phyloP scores from a whole-genome alignment of 2,113 vertebrate species.

The Heterotis niloticus region DNA sequence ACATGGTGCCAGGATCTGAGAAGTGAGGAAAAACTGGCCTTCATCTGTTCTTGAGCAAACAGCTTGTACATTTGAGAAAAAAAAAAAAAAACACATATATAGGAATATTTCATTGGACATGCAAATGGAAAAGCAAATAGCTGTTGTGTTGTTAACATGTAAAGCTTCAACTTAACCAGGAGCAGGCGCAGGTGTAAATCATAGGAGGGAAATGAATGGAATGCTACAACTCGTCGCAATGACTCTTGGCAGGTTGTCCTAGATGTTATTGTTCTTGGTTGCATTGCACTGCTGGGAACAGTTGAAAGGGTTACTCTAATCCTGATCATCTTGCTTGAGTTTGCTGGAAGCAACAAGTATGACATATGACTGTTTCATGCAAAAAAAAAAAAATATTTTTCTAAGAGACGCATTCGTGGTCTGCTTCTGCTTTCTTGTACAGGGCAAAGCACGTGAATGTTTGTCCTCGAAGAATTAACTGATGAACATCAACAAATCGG shows the following conservation, averaged over 20 bases:
- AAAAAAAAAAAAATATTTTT: too few relatives aligned
- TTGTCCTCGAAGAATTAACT: neutral
- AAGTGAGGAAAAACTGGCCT: constrained; percentile 39
- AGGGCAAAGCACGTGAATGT: neutral
- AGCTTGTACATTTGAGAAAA: constrained; percentile 45
- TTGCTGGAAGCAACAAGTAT: too few relatives aligned
- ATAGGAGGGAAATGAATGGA: neutral
- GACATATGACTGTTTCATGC: too few relatives aligned
- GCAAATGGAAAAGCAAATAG: constrained; percentile 32
- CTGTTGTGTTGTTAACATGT: constrained; percentile 33
- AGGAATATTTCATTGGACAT: constrained; percentile 43
- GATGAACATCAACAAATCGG: neutral
- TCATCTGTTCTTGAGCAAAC: constrained; percentile 51
- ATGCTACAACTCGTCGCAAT: neutral
- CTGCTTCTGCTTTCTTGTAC: neutral
- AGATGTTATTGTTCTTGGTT: neutral
- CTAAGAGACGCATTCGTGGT: neutral
- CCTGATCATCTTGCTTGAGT: neutral
- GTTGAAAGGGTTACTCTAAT: neutral
- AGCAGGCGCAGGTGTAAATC: constrained; percentile 20
- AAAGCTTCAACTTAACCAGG: neutral
- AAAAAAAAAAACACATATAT: constrained; percentile 34
- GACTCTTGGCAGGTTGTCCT: neutral
- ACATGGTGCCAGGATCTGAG: constrained; percentile 26
- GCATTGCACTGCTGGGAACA: neutral